Base-by-base conservation (phyloP, 1,140 invertebrate species). In the Rhopalosiphum maidis region DNA sequence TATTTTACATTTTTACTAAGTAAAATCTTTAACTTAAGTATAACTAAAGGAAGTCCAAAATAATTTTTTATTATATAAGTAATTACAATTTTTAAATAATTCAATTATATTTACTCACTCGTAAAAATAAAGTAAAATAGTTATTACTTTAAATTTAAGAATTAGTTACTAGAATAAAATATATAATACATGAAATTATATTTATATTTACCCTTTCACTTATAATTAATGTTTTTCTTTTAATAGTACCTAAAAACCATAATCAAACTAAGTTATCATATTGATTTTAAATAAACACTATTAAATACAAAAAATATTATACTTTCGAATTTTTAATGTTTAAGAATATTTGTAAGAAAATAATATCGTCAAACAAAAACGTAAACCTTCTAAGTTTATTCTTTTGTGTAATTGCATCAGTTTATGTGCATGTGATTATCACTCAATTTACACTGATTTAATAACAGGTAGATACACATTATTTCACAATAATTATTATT, bases 351-450 rank as follows among this genome's bases (percentile, higher is more conserved):
- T n/a, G n/a, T n/a, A 77, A 35, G 30, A 77, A 77, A 77, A 77
- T 77, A 77, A 18, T 77, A n/a, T 77, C 30, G n/a, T 77, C 30
- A 77, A 77, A 77, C 18, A 77, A 77, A 25, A 77, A 77, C 15
- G 60, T 77, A 77, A 18, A n/a, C 60, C n/a, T 43, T 30, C 35
- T 85, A 5, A 87, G 46, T 35, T 48, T 87, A 87, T n/a, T 87
- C 18, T 87, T 46, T n/a, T n/a, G 15, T n/a, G 3, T 46, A 30
- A 21, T 87, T 48, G 43, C 43, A n/a, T 48, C 30, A 87, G 30
- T 87, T 88, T 35, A 54, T 51, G 87, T 89, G 46, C 87, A 89
- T 89, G 87, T 51, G 87, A 88, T 54, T 54, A 89, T 54, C 87
- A 89, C 48, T 89, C 48, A 89, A 35, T 89, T 89, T 37, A 54